A percentile compares a stretch with the other conserved stretches of the same genome.
phyloP scores from a whole-genome alignment of 2,888 invertebrate genomes.

The Pocota personata region DNA sequence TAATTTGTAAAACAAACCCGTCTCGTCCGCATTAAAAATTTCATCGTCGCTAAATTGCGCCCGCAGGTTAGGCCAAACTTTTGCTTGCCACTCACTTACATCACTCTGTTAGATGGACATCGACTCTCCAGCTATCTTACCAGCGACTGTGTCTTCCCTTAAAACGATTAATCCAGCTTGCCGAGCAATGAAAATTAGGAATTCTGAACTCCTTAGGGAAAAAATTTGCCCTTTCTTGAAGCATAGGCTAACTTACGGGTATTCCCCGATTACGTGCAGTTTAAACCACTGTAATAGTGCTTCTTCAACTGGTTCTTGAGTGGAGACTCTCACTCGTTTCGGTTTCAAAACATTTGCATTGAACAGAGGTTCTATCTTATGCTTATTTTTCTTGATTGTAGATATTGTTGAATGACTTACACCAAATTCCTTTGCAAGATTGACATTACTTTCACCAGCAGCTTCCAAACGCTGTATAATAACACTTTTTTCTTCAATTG shows the following conservation, averaged over 20 bases:
- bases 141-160: slow-evolving; percentile 3
- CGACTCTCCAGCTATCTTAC: slow-evolving; percentile 19
- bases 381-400: neutral
- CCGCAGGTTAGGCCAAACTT: neutral
- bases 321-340: neutral
- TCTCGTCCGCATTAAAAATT: slow-evolving; percentile 15
- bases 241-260: neutral
- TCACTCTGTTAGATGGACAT: slow-evolving; percentile 2
- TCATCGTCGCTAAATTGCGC: neutral
- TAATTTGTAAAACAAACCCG: slow-evolving; percentile 9
- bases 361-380: neutral
- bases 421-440: neutral
- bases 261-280: slow-evolving; percentile 18
- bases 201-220: neutral
- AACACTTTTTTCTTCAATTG: slow-evolving; percentile 14
- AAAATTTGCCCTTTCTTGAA: neutral
- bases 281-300: slow-evolving; percentile 8
- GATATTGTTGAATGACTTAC: slow-evolving; percentile 7
- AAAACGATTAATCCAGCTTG: slow-evolving; percentile 1
- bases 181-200: slow-evolving; percentile 5
- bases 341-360: slow-evolving; percentile 15
- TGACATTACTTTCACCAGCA: neutral
- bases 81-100: slow-evolving; percentile 17
- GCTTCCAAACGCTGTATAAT: slow-evolving; percentile 20
- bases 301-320: neutral